Evolutionary conservation across 2,888 invertebrate species (phyloP).

Genomic region (Ariolimax columbianus): DNA sequence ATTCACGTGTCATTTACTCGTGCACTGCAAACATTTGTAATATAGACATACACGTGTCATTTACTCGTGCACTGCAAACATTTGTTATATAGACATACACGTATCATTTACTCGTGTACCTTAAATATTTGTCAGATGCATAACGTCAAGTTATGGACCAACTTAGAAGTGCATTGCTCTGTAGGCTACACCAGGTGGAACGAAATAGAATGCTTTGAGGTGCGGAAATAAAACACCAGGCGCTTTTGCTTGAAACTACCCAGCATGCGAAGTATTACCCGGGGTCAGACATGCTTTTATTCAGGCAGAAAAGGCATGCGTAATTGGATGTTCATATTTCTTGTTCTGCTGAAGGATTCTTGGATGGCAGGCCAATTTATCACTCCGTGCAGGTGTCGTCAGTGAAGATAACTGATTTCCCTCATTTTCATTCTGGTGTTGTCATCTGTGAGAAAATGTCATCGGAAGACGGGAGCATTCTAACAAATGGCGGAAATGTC

Average conservation of each 20-base stretch:
- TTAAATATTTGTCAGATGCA: too few species aligned
- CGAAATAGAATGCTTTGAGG: too few species aligned
- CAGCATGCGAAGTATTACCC: background rate
- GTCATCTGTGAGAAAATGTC: background rate
- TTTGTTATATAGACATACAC: too few species aligned
- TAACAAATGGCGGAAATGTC: background rate
- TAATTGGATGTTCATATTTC: conserved; percentile 22
- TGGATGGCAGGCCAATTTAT: background rate
- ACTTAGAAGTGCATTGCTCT: too few species aligned
- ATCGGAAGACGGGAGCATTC: background rate
- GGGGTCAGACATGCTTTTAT: background rate
- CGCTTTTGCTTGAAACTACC: background rate
- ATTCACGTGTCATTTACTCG: too few species aligned
- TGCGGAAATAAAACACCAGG: background rate
- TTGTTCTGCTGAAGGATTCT: background rate
- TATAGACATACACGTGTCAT: too few species aligned
- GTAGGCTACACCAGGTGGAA: too few species aligned
- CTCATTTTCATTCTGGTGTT: background rate
- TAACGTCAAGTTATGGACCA: too few species aligned
- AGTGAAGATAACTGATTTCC: background rate
- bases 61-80: too few species aligned
- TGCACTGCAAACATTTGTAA: too few species aligned
- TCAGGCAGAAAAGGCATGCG: background rate
- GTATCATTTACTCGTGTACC: too few species aligned
- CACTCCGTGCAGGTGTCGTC: conserved; percentile 16